These are phyloP conservation scores for Sipunculus nudus DNA, from an alignment of 2,888 invertebrate species.

Conservation along the genomic window DNA sequence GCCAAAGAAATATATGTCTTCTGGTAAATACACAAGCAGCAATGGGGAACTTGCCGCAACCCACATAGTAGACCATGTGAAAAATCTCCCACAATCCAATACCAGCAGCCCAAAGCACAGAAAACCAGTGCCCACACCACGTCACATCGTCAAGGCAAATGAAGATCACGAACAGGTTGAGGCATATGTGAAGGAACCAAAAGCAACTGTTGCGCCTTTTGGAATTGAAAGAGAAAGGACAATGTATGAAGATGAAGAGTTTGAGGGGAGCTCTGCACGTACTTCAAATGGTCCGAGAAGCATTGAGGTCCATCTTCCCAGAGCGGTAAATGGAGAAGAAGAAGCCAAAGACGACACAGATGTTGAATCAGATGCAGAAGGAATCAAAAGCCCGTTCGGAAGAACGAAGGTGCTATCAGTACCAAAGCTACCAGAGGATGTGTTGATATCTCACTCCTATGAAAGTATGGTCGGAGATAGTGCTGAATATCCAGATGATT, in stretches of 20 bases:
- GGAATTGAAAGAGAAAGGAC: not conserved
- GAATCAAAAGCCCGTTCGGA: not conserved
- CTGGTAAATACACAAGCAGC: too few relatives aligned
- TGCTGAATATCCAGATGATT: conserved; percentile 10
- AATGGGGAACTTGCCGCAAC: not conserved
- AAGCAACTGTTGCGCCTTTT: not conserved
- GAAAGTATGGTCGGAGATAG: too few relatives aligned
- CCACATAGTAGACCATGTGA: not conserved
- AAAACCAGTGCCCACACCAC: conserved; percentile 8
- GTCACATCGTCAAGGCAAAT: too few relatives aligned
- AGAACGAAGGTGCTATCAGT: not conserved
- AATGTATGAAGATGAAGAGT: too few relatives aligned
- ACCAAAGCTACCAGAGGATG: too few relatives aligned
- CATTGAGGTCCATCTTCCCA: too few relatives aligned
- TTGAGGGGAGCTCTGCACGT: too few relatives aligned
- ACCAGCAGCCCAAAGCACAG: not conserved
- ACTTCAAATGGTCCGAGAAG: too few relatives aligned
- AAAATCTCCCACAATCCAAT: not conserved
- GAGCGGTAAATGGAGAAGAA: not conserved
- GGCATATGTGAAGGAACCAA: not conserved
- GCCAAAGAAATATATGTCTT: not conserved
- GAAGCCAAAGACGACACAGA: not conserved
- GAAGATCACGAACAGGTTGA: not conserved
- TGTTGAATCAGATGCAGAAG: not conserved
- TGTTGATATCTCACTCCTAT: too few relatives aligned